Evolutionary conservation across 2,888 invertebrate species (phyloP), one percentile per base, ranked within the genome.

Genomic region (Cantharis flavilabris): DNA sequence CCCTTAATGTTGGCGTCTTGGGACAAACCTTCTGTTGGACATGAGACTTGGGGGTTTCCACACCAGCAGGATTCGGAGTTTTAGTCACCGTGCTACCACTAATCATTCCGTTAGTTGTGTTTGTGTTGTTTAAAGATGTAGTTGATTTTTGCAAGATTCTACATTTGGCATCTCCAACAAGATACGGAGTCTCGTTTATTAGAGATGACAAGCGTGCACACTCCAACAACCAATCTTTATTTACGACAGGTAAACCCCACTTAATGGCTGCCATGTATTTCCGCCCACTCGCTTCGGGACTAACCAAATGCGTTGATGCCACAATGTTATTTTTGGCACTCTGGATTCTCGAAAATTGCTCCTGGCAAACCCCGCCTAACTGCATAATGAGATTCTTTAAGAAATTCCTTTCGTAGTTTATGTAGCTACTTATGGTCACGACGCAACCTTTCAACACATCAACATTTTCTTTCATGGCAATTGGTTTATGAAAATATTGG

Each of bases 241-340:
- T 91, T 0, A 98, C 94, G 1, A 95, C 95, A 0, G 97, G 97
- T 76, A 96, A 89, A 11, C 92, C 91, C 98, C 98, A 98, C 86
- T 95, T 96, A 0, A 94, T 84, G 0, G 96, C 95, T 0, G 97
- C 97, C 63, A 90, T 89, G 85, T 95, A 95, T 86, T 97, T 98
- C 82, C 94, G 94, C 0, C 97, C 97, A 18, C 90, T 89, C 0
- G 95, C 90, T 0, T 90, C 89, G 5, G 93, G 92, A 80, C 95
- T 95, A 3, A 98, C 89, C 0, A 98, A 89, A 86, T 98, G 95
- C 0, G 98, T 97, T 0, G 94, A 95, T 0, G 93, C 93, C 0
- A 90, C 82, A 0, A 93, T 89, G 65, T 88, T 88, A 65, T 88
- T 88, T n/a, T 88, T 87, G 1, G 83, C 81, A 77, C 88, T 88